Evolutionary conservation across 2,888 invertebrate species (phyloP).

Genomic region (Drosophila imparisetae): DNA sequence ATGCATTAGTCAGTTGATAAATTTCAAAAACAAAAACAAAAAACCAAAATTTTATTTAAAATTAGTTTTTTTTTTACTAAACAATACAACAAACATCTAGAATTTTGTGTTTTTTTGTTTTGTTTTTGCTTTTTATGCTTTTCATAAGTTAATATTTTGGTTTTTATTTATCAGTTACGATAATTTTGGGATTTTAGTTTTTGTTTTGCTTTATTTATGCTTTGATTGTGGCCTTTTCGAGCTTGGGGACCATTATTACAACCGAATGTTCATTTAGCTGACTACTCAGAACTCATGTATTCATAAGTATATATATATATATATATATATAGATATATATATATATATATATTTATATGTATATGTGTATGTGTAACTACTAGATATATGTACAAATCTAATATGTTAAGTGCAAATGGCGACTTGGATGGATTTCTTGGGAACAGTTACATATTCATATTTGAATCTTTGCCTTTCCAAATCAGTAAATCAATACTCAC

Average conservation of each 20-base stretch:
- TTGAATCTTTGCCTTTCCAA: slow-evolving; percentile 12
- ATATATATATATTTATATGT: slow-evolving; percentile 57
- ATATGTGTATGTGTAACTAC: slow-evolving; percentile 18
- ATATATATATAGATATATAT: background rate
- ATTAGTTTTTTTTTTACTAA: slow-evolving; percentile 27
- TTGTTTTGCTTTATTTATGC: slow-evolving; percentile 15
- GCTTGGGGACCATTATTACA: slow-evolving; percentile 58
- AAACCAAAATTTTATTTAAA: slow-evolving; percentile 7
- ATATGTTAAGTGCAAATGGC: slow-evolving; percentile 66
- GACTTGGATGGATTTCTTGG: slow-evolving; percentile 65
- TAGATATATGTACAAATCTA: slow-evolving; percentile 69
- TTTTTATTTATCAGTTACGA: slow-evolving; percentile 11
- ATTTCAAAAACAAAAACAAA: slow-evolving; percentile 28
- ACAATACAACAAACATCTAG: slow-evolving; percentile 51
- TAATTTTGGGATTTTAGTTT: slow-evolving; percentile 17
- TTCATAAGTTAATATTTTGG: slow-evolving; percentile 26
- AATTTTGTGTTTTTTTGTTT: slow-evolving; percentile 22
- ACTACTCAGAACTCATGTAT: slow-evolving; percentile 38
- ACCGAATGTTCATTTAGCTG: slow-evolving; percentile 60
- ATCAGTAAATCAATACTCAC: slow-evolving; percentile 21
- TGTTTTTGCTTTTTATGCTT: background rate
- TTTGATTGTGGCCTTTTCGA: slow-evolving; percentile 55
- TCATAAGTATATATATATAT: slow-evolving; percentile 2
- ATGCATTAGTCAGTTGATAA: slow-evolving; percentile 63
- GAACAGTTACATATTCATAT: slow-evolving; percentile 11